Evolutionary conservation across 35 echinoderm and acorn worm genomes (phyloP).

Genomic region (Diadema setosum): DNA sequence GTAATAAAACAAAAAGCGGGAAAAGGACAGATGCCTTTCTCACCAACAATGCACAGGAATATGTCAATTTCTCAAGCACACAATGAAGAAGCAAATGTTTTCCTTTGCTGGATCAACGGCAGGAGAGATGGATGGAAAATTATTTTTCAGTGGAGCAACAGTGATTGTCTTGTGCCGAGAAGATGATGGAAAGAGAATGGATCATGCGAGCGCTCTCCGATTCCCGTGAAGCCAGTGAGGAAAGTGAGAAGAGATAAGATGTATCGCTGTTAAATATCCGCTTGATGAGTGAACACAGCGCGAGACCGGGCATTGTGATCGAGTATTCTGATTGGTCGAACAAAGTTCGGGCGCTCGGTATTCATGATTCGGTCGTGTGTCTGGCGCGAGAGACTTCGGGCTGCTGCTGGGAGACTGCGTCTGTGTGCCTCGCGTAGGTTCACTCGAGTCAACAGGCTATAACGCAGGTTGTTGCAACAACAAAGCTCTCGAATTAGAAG

Average conservation of each 20-base stretch:
- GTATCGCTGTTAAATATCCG: not conserved
- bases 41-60: too few species aligned
- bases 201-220: not conserved
- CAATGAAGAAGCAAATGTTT: too few species aligned
- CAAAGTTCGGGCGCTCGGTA: not conserved
- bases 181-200: not conserved
- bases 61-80: too few species aligned
- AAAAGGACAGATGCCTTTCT: too few species aligned
- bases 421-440: not conserved
- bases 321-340: not conserved
- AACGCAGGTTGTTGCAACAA: constrained; percentile 4
- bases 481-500: not conserved
- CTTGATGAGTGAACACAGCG: not conserved
- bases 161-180: not conserved
- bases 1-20: too few species aligned
- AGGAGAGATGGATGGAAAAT: too few species aligned
- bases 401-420: not conserved
- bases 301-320: not conserved
- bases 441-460: constrained; percentile 4
- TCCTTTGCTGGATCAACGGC: too few species aligned
- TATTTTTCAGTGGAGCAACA: constrained; percentile 4
- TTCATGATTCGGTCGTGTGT: not conserved
- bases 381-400: not conserved
- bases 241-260: not conserved
- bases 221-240: not conserved